These are phyloP conservation scores for Okapia johnstoni DNA, from an alignment of 2,113 vertebrate genomes.

Conservation along the genomic window DNA sequence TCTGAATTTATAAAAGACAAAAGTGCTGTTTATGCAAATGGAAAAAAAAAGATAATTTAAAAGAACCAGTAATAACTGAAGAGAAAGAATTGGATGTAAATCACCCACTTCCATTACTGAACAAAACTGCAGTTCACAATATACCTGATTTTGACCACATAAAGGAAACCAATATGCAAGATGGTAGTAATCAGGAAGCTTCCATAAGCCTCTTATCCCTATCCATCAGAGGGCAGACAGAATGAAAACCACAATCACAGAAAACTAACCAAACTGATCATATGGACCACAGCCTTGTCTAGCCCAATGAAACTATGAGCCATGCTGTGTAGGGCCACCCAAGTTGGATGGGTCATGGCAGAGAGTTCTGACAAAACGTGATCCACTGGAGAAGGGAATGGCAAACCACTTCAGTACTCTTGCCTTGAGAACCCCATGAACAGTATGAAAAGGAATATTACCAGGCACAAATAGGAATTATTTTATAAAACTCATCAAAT, in stretches of 20 bases:
- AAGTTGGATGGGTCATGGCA: not conserved
- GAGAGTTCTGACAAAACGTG: not conserved
- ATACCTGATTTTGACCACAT: conserved; percentile 39
- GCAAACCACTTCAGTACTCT: not conserved
- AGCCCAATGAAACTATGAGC: not conserved
- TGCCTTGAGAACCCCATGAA: not conserved
- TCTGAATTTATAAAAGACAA: not conserved
- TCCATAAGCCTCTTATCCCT: not conserved
- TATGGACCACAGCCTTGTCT: not conserved
- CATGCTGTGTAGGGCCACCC: not conserved
- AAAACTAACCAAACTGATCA: not conserved
- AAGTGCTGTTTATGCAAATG: not conserved
- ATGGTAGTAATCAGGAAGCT: conserved; percentile 75
- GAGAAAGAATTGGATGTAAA: conserved; percentile 46
- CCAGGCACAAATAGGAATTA: not conserved
- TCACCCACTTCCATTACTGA: not conserved
- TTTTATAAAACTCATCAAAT: not conserved
- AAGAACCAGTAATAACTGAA: not conserved
- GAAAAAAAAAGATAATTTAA: not conserved
- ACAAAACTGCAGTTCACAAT: not conserved
- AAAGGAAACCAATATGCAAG: conserved; percentile 77
- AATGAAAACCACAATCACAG: not conserved
- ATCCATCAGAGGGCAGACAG: not conserved
- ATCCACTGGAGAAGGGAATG: not conserved
- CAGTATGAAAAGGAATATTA: not conserved